Conservation (phyloP, 2,797 vertebrate genomes). For the Fringilla coelebs region DNA sequence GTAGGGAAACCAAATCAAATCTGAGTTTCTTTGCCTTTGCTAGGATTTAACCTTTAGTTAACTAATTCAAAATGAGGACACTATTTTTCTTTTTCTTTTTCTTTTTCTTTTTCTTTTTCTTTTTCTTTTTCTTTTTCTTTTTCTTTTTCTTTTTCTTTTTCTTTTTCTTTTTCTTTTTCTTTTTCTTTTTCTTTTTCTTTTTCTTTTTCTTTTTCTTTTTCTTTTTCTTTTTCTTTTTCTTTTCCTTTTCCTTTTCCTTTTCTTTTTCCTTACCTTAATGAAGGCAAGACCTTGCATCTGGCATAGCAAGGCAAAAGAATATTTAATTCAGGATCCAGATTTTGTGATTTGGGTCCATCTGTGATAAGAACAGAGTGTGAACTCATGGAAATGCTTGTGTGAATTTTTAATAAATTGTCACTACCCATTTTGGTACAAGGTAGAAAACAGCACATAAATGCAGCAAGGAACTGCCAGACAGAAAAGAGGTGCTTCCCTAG, state of each 20-base stretch:
- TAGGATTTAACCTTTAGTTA: not conserved
- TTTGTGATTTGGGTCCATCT: conserved; percentile 45
- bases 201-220: too few species aligned
- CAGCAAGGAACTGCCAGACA: not conserved
- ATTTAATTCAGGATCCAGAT: conserved; percentile 49
- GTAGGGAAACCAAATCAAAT: not conserved
- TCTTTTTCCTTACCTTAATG: not conserved
- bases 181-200: too few species aligned
- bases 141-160: too few species aligned
- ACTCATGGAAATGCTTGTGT: conserved; percentile 17
- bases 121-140: too few species aligned
- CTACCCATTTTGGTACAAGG: not conserved
- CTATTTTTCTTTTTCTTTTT: not conserved
- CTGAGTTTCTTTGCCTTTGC: not conserved
- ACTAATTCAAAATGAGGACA: not conserved
- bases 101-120: too few species aligned
- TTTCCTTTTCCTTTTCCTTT: too few species aligned
- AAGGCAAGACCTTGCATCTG: conserved; percentile 5
- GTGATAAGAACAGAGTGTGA: conserved; percentile 54
- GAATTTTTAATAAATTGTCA: conserved; percentile 56
- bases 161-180: too few species aligned
- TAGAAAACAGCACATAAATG: not conserved
- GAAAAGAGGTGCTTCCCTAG: not conserved
- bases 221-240: too few species aligned
- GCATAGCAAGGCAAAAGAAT: conserved; percentile 20